phyloP scores from a whole-genome alignment of 2,888 invertebrate genomes.

The Oscheius myriophilus region DNA sequence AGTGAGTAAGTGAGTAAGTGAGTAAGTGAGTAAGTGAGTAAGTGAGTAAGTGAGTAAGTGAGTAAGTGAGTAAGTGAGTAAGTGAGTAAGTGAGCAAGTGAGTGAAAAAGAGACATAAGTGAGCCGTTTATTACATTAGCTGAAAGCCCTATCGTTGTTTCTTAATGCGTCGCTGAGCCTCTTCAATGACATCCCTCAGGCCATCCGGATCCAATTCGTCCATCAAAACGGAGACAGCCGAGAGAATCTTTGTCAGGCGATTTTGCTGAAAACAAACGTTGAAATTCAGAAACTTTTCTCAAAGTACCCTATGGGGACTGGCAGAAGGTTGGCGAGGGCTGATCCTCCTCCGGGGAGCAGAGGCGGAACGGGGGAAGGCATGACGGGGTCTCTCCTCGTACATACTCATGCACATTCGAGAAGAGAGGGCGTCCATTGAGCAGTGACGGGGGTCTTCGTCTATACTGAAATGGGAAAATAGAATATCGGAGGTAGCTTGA shows the following conservation, averaged over 20 bases:
- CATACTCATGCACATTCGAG: conserved; percentile 47
- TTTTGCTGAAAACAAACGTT: conserved; percentile 38
- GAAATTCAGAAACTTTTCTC: not conserved
- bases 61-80: too few species aligned
- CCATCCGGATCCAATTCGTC: conserved; percentile 62
- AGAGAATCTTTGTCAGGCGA: conserved; percentile 58
- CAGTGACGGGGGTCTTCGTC: conserved; percentile 42
- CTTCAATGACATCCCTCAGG: conserved; percentile 53
- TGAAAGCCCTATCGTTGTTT: conserved; percentile 49
- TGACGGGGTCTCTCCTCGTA: conserved; percentile 33
- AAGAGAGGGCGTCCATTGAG: conserved; percentile 35
- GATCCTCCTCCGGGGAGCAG: conserved; percentile 24
- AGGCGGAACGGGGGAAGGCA: conserved; percentile 21
- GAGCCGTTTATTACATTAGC: too few species aligned
- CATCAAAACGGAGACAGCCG: conserved; percentile 57
- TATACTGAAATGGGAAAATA: conserved; percentile 34
- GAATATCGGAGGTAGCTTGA: too few species aligned
- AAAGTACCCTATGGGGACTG: conserved; percentile 23
- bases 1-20: too few species aligned
- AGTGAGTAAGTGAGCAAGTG: too few species aligned
- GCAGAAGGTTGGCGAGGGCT: conserved; percentile 15
- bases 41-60: too few species aligned
- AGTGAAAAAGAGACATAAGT: too few species aligned
- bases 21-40: too few species aligned
- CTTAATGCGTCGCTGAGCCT: conserved; percentile 60